Evolutionary conservation across 2,888 invertebrate species (phyloP), one percentile per base, ranked within the genome.

Genomic region (Eupithecia subumbrata): DNA sequence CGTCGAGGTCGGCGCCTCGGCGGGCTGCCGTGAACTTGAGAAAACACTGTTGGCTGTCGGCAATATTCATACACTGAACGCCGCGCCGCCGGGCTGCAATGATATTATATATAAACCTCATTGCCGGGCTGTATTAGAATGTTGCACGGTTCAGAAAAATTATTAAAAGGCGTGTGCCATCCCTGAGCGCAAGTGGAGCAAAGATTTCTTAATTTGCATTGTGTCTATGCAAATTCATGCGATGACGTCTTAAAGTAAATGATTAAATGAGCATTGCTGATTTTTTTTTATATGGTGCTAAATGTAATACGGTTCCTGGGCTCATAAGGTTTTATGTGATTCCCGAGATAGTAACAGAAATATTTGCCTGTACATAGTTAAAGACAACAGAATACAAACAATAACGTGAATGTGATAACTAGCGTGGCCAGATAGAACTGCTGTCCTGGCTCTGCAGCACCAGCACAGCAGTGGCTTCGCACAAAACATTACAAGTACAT

Each of bases 221-320:
- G 81, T 81, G 37, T 79, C 22, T 75, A 79, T 78, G 80, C 74
- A 77, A 81, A 81, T 78, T 76, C 75, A 78, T 78, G 71, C 81
- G 60, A 76, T 76, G 63, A 52, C 9, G 37, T 37, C 37, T 4
- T 18, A 48, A 75, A 76, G 77, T 77, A 78, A 48, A 68, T 66
- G 48, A 66, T 0, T 72, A 71, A n/a, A 52, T 48, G 67, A 72
- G 56, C n/a, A n/a, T 8, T 52, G n/a, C n/a, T 52, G 52, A 11
- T n/a, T 0, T n/a, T n/a, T 52, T n/a, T 52, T 9, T 2, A 11
- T 2, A 52, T 52, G n/a, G 3, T n/a, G 52, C n/a, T 52, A 52
- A n/a, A 22, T 52, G 52, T 52, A 11, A 11, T n/a, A n/a, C n/a
- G 2, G 18, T n/a, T 0, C 5, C 40, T 40, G 40, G 40, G 8